A percentile compares a stretch with the other conserved stretches of the same genome.
Conservation (phyloP, 2,797 vertebrate species). For the Lutjanus argentimaculatus region DNA sequence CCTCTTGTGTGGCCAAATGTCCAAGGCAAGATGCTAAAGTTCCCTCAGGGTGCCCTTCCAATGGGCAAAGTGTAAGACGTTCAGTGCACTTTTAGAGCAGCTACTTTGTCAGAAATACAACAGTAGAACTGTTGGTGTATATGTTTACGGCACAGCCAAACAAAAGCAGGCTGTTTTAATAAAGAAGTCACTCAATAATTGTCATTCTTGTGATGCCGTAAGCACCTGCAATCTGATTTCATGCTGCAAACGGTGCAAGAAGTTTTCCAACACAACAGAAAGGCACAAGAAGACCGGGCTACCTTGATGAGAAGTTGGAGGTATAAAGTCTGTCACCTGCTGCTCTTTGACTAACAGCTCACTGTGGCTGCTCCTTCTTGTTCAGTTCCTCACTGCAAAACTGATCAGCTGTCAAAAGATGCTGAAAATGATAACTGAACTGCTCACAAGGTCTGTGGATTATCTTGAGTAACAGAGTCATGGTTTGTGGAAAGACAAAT, state of each 20-base stretch:
- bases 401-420: neutral
- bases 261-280: too few relatives aligned
- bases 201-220: neutral
- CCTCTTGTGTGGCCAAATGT: too few relatives aligned
- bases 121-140: neutral
- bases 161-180: too few relatives aligned
- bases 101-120: neutral
- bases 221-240: neutral
- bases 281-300: too few relatives aligned
- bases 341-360: neutral
- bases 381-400: neutral
- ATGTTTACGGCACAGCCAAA: neutral
- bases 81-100: neutral
- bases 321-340: neutral
- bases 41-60: too few relatives aligned
- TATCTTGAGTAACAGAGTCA: too few relatives aligned
- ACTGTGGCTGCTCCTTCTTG: neutral
- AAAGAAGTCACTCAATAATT: too few relatives aligned
- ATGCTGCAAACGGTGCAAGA: neutral
- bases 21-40: too few relatives aligned
- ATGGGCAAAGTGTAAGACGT: too few relatives aligned
- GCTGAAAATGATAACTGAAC: neutral
- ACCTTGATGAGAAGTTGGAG: neutral
- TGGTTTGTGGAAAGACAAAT: too few relatives aligned
- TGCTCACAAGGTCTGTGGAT: too few relatives aligned